Base-by-base conservation (phyloP, 1,140 invertebrate species). In the Zaprionus taronus region DNA sequence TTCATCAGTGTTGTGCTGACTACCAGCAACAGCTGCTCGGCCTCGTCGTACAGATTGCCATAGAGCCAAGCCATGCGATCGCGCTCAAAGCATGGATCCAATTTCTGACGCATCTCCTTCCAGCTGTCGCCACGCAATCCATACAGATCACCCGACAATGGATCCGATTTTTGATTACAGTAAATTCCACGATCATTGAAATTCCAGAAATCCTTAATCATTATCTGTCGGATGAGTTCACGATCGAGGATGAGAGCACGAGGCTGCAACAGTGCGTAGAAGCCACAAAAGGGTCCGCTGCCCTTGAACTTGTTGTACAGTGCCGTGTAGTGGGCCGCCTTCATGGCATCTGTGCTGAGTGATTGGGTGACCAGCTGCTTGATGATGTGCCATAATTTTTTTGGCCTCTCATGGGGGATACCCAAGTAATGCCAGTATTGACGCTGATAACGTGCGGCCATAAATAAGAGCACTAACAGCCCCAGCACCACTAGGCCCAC, bases 81-180 rank as follows among this genome's bases (percentile, higher is more conserved):
- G 1, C 94, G 92, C 2, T 95, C 95, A 77, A 96, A 96, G 2
- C 94, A 94, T 4, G 95, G 95, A 56, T 95, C 95, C 38, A 96
- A 93, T 69, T 95, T 94, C 20, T 93, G 92, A 47, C 95, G 92
- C 72, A 96, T 93, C 47, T 94, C 91, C 78, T 94, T 94, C 96
- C 96, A 96, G 17, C 93, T 91, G 15, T 94, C 86, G 4, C 94
- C 95, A 55, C 93, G 91, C 61, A 94, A 75, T 12, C 93, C 93
- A 67, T 95, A 94, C 26, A 95, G 78, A 84, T 95, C 93, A n/a
- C 90, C 93, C n/a, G 92, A 92, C 26, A 95, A 47, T 3, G 94
- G 93, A 64, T 95, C 94, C 55, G 93, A 79, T 15, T 94, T 91
- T 17, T 93, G 93, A 63, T 94, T 94, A 38, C 93, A 93, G 71